Conservation (phyloP, 2,888 invertebrate genomes). For the Globia sparganii region DNA sequence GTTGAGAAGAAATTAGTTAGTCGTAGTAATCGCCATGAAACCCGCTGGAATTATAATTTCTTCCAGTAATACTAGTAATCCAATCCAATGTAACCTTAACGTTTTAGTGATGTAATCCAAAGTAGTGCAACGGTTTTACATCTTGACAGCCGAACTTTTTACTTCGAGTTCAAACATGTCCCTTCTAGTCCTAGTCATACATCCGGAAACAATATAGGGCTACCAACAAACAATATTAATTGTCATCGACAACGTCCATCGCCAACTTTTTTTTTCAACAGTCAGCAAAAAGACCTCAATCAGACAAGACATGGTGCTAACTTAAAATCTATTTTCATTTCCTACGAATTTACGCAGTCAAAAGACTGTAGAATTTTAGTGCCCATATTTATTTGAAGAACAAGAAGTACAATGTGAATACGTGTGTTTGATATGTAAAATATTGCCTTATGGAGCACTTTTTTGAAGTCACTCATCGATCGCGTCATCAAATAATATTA, state of each 20-base stretch:
- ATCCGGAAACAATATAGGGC: constrained; percentile 65
- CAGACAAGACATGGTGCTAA: constrained; percentile 84
- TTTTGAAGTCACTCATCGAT: constrained; percentile 76
- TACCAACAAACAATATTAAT: constrained; percentile 59
- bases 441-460: constrained; percentile 63
- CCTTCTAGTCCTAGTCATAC: constrained; percentile 49
- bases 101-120: constrained; percentile 7
- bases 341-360: constrained; percentile 64
- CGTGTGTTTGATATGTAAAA: constrained; percentile 70
- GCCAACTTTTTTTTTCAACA: constrained; percentile 68
- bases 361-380: constrained; percentile 61
- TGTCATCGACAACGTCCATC: constrained; percentile 66
- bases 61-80: no score
- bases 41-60: neutral
- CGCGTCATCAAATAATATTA: constrained; percentile 80
- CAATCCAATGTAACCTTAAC: no score
- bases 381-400: constrained; percentile 39
- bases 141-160: constrained; percentile 10
- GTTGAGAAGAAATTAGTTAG: neutral
- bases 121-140: neutral
- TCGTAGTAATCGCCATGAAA: neutral
- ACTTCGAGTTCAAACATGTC: constrained; percentile 26
- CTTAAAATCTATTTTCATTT: constrained; percentile 68
- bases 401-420: constrained; percentile 49
- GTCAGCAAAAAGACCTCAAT: constrained; percentile 77